Evolutionary conservation across 2,888 invertebrate species (phyloP).

Genomic region (Acanthosoma haemorrhoidale): DNA sequence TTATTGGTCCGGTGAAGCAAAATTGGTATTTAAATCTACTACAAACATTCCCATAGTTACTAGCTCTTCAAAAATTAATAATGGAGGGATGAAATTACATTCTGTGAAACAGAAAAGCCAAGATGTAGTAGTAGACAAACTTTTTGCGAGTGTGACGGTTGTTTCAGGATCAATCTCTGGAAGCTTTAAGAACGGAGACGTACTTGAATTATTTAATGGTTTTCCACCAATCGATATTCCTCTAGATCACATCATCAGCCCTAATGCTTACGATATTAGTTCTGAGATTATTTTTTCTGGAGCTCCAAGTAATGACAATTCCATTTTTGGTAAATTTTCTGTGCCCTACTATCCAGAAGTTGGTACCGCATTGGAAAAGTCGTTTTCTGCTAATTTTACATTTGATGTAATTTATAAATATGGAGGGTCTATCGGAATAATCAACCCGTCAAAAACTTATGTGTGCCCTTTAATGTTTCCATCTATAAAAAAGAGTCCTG

Average conservation of each 20-base stretch:
- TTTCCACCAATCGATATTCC: conserved; percentile 35
- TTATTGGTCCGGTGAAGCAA: conserved; percentile 34
- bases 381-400: conserved; percentile 34
- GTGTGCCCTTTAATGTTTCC: conserved; percentile 35
- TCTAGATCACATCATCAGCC: conserved; percentile 32
- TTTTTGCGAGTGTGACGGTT: conserved; percentile 34
- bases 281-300: conserved; percentile 32
- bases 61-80: not conserved
- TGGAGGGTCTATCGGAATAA: conserved; percentile 30
- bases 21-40: conserved; percentile 30
- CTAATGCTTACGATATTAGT: conserved; percentile 30
- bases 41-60: not conserved
- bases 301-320: conserved; percentile 19
- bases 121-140: conserved; percentile 14
- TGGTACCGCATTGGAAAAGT: not conserved
- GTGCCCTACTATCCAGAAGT: conserved; percentile 21
- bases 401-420: conserved; percentile 33
- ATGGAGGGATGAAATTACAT: not conserved
- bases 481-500: not conserved
- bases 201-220: conserved; percentile 33
- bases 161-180: conserved; percentile 32
- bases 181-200: conserved; percentile 28
- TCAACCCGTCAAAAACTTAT: conserved; percentile 36
- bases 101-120: conserved; percentile 1
- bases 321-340: conserved; percentile 31